phyloP scores from a whole-genome alignment of 2,797 vertebrate genomes.

The Myoxocephalus aenaeus region DNA sequence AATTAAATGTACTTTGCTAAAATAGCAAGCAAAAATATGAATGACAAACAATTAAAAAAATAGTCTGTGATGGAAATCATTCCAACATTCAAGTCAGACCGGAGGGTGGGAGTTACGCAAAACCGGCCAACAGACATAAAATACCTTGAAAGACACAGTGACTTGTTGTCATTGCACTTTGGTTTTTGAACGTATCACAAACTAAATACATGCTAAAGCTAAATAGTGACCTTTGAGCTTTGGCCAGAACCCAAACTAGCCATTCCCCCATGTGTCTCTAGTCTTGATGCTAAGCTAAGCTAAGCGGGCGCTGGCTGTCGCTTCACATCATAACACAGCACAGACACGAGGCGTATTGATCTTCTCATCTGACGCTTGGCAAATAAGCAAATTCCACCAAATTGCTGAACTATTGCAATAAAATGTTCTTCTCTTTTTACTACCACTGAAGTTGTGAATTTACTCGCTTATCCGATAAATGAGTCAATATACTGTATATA shows the following conservation, averaged over 20 bases:
- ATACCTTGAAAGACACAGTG: not conserved
- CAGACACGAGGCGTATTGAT: not conserved
- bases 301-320: too few relatives aligned
- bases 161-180: not conserved
- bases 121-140: not conserved
- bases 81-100: too few relatives aligned
- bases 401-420: not conserved
- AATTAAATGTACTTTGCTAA: not conserved
- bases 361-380: not conserved
- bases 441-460: not conserved
- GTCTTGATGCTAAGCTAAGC: conserved; percentile 5
- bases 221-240: not conserved
- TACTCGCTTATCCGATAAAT: not conserved
- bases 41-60: not conserved
- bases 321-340: not conserved
- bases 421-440: not conserved
- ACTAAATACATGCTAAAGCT: not conserved
- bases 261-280: not conserved
- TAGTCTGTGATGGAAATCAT: too few relatives aligned
- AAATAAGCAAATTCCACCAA: not conserved
- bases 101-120: not conserved
- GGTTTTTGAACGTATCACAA: not conserved
- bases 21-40: not conserved
- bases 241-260: not conserved
- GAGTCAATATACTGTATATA: not conserved